phyloP scores from a whole-genome alignment of 2,888 invertebrate species.

The Apodemia mormo region DNA sequence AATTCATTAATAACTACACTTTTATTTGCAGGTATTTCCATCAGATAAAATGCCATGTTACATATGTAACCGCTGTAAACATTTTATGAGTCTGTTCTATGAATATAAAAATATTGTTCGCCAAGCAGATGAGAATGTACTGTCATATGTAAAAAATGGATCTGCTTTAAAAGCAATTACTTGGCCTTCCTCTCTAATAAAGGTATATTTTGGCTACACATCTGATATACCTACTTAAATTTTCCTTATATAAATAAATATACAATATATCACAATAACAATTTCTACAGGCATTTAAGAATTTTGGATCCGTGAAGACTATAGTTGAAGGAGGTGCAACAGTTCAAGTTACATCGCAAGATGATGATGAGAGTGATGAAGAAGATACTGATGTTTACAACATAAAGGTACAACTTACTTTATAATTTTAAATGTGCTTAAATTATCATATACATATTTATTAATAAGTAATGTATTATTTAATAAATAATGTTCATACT shows the following conservation, averaged over 20 bases:
- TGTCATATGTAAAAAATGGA: conserved; percentile 85
- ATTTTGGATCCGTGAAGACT: conserved; percentile 53
- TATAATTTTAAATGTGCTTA: not conserved
- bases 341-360: conserved; percentile 64
- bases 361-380: conserved; percentile 61
- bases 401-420: conserved; percentile 54
- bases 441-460: no score
- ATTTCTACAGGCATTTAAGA: conserved; percentile 38
- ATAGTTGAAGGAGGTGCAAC: conserved; percentile 63
- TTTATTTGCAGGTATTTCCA: conserved; percentile 70
- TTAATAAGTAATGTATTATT: no score
- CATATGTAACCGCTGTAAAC: conserved; percentile 86
- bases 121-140: conserved; percentile 86
- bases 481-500: no score
- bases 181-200: conserved; percentile 65
- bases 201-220: conserved; percentile 48
- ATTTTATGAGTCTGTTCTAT: conserved; percentile 86
- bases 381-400: conserved; percentile 64
- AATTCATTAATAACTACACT: no score
- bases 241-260: not conserved
- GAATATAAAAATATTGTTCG: conserved; percentile 89
- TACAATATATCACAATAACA: not conserved
- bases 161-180: conserved; percentile 77
- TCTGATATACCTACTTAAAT: conserved; percentile 16
- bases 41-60: conserved; percentile 88